Evolutionary conservation across 2,113 vertebrate genomes (phyloP).

Genomic region (Hydrochoerus hydrochaeris): DNA sequence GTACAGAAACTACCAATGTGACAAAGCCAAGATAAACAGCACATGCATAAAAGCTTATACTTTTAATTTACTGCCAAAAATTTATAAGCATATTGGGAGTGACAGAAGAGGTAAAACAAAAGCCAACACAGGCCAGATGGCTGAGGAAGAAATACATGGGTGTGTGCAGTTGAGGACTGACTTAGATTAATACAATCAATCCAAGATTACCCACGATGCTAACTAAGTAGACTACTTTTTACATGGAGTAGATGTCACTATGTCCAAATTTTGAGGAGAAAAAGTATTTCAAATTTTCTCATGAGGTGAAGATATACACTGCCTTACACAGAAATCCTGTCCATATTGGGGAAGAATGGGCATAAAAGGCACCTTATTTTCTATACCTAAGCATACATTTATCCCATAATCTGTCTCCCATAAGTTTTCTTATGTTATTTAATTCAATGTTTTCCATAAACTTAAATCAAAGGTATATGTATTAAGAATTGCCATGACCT

Average conservation of each 20-base stretch:
- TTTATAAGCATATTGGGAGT: slow-evolving; percentile 49
- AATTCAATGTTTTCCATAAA: neutral
- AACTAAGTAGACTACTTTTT: neutral
- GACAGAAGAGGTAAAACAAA: slow-evolving; percentile 44
- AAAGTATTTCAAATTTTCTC: neutral
- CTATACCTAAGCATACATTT: neutral
- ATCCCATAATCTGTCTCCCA: neutral
- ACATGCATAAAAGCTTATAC: neutral
- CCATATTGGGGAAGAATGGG: accelerated
- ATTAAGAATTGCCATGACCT: neutral
- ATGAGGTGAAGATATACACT: neutral
- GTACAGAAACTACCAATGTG: slow-evolving; percentile 51
- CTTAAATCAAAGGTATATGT: neutral
- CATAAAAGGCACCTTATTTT: neutral
- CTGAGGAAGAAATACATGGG: slow-evolving; percentile 65
- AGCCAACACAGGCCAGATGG: slow-evolving; percentile 63
- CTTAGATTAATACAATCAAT: slow-evolving; percentile 30
- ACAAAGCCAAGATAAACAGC: slow-evolving; percentile 58
- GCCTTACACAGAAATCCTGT: neutral
- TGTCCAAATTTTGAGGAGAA: neutral
- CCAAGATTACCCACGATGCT: slow-evolving; percentile 40
- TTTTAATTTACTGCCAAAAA: slow-evolving; percentile 22
- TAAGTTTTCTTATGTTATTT: neutral
- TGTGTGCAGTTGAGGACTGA: slow-evolving; percentile 60
- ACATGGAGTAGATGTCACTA: neutral